A percentile compares a stretch with the other conserved stretches of the same genome.
Evolutionary conservation across 2,113 vertebrate genomes (phyloP).

Genomic region (Micromys minutus): DNA sequence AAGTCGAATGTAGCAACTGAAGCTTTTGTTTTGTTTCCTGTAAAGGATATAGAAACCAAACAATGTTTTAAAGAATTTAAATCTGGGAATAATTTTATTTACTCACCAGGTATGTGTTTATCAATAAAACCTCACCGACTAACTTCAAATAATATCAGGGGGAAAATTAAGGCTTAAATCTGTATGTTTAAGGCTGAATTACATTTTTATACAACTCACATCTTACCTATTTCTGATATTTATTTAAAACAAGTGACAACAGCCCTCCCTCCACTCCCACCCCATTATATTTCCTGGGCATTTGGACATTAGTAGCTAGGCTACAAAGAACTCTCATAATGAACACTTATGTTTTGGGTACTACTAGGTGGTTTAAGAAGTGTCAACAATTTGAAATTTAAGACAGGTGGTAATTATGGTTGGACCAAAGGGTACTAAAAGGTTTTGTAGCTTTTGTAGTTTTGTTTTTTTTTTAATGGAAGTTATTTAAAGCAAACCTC

Average conservation of each 20-base stretch:
- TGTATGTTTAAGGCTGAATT: slow-evolving; percentile 37
- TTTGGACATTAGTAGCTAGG: slow-evolving; percentile 50
- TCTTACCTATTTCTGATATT: slow-evolving; percentile 36
- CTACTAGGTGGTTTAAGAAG: not conserved
- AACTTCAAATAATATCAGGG: slow-evolving; percentile 15
- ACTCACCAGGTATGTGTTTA: slow-evolving; percentile 23
- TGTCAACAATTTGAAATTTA: slow-evolving; percentile 56
- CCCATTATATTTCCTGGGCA: slow-evolving; percentile 30
- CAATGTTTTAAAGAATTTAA: slow-evolving; percentile 41
- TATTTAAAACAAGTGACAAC: slow-evolving; percentile 56
- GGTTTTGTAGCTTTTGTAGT: slow-evolving; percentile 1
- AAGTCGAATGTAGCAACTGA: slow-evolving; percentile 43
- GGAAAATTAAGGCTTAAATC: not conserved
- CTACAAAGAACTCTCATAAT: slow-evolving; percentile 27
- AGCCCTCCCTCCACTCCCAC: not conserved
- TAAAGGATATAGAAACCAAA: slow-evolving; percentile 21
- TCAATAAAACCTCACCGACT: not conserved
- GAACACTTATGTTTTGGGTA: slow-evolving; percentile 12
- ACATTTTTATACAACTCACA: not conserved
- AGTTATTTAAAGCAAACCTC: slow-evolving; percentile 7
- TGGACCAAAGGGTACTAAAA: slow-evolving; percentile 32
- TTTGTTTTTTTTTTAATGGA: slow-evolving; percentile 8
- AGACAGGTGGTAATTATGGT: slow-evolving; percentile 56
- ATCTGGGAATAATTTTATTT: slow-evolving; percentile 52
- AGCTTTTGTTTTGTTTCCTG: not conserved